Base-by-base conservation (phyloP, 2,797 vertebrate genomes). In the Distichodus sexfasciatus region DNA sequence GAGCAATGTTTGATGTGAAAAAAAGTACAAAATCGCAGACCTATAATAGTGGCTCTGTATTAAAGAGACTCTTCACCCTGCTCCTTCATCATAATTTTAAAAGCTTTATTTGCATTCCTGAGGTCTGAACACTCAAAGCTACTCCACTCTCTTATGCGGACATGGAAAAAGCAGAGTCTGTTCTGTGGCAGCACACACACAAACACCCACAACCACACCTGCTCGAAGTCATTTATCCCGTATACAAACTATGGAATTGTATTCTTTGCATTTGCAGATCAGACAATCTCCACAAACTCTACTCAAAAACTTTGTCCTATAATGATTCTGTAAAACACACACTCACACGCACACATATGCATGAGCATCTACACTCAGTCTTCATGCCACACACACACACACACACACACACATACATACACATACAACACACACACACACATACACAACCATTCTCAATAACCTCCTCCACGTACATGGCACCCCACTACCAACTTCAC, bases 91-190 rank as follows among this genome's bases (percentile, higher is more conserved):
- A 44, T 69, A 60, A 36, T 54, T 76, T 66, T 73, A 73, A 73
- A 76, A 69, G 66, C 58, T 51, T 68, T 78, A 80, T 75, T 69
- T 74, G 41, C 51, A 75, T 81, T 78, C 76, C 82, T 66, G 75
- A 66, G 77, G 79, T 78, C 69, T 44, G 74, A 78, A 38, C 64
- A 70, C 78, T 69, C 79, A 59, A 63, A 68, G 47, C 67, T 70
- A 67, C 76, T 76, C 72, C 65, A 65, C 69, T 72, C 53, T 71
- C 66, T 41, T 60, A 66, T 58, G 65, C 67, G 71, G 77, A 53
- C 48, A 64, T 36, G 48, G 59, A 41, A 47, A 62, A 78, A 64
- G 38, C 55, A 31, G 71, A 69, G 70, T 74, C 72, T 73, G 65
- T 74, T 64, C 70, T 69, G 70, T 47, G 69, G 14, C 35, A 28